Base-by-base conservation (phyloP, 1,140 invertebrate genomes). In the Psix sp. region DNA sequence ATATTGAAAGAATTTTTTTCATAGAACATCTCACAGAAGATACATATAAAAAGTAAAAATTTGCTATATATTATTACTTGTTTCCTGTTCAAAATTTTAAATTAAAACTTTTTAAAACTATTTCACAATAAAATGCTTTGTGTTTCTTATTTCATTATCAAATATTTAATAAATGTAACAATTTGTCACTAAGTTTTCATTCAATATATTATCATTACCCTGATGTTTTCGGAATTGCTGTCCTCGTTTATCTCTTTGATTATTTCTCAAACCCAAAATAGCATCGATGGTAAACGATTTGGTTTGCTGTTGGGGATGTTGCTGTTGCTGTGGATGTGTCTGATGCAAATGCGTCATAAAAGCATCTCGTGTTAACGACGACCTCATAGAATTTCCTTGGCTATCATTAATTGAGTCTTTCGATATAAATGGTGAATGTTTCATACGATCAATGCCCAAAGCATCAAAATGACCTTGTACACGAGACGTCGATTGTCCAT, bases 241-340 rank as follows among this genome's bases (percentile, higher is more conserved):
- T 5, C 77, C 73, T 33, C 81, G 81, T 35, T 86, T 86, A 17
- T 88, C 86, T 20, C 82, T 78, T 13, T 85, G 82, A 39, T 80
- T 82, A 33, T 76, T 84, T 18, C 90, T 89, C 42, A 93, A 84
- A 5, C 93, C 93, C n/a, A 94, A 87, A 76, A 94, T 94, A 11
- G 93, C 92, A 65, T 94, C 93, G 75, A 94, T 94, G 13, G 93
- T 94, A 77, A 94, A 94, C 1, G 93, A 92, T 78, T 93, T 92
- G 17, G 83, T 77, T 39, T 86, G 86, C 11, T 83, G 84, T 42
- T 87, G 84, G 2, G 85, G 84, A 15, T 83, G 84, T 9, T 84
- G 82, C 24, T 82, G 83, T 16, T 83, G 82, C 7, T 85, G 81
- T 42, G 79, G 59, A 13, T 80, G 79, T 4, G 76, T 63, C 33